Base-by-base conservation (phyloP, 2,888 invertebrate genomes). In the Synergus japonicus region DNA sequence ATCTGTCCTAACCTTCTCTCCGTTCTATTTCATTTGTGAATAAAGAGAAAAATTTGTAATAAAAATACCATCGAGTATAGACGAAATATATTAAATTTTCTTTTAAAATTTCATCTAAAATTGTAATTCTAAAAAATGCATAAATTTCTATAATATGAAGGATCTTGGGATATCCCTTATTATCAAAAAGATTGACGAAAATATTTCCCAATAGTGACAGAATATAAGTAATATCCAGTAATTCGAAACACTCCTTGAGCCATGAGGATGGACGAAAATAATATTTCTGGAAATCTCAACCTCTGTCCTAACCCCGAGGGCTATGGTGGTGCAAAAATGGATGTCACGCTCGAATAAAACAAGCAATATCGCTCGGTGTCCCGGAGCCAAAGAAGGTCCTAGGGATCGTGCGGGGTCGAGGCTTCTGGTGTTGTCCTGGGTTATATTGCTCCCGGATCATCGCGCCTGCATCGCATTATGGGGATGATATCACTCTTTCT, bases 301-400 rank as follows among this genome's bases (percentile, higher is more conserved):
- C 73, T 54, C 54, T n/a, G 13, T 49, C 22, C 49, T 69, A 49
- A 29, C 69, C 37, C 37, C 49, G 29, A 37, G 60, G 49, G 77
- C 63, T 65, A 77, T 15, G 82, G 80, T 81, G 80, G 78, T 79
- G 85, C 86, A 89, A 89, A 89, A 88, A 89, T 88, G 89, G 86
- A 85, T 90, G 90, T 91, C 91, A 91, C 90, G 91, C 89, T 88
- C 88, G 88, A 90, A 91, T 89, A 90, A 91, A 91, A 91, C 91
- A 91, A 91, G 90, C 91, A 91, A 92, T 91, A 91, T 91, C 89
- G 89, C 85, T 86, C 85, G 90, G 85, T 88, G 88, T 86, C 86
- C 89, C 89, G 88, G 87, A 89, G 89, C 89, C 86, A 89, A 90
- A 88, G 89, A 84, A 87, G 88, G 83, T 86, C 87, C 83, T 80